phyloP scores from a whole-genome alignment of 1,140 invertebrate species.

The Tyrophagus putrescentiae region DNA sequence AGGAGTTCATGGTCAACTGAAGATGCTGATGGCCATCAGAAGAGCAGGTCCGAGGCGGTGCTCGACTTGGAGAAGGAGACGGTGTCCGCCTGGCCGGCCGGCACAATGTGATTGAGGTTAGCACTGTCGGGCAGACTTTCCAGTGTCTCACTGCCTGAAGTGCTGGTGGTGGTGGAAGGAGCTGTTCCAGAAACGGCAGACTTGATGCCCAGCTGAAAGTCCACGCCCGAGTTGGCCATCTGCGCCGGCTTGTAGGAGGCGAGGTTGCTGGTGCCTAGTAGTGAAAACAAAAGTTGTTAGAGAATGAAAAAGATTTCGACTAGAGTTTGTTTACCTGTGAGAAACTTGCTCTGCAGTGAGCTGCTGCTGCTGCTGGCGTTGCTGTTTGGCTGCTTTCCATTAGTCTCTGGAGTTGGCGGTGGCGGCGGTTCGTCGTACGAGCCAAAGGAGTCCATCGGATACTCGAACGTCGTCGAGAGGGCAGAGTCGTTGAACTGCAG shows the following conservation, averaged over 20 bases:
- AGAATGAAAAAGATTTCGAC: not conserved
- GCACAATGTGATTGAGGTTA: not conserved
- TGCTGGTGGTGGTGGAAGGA: not conserved
- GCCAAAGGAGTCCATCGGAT: not conserved
- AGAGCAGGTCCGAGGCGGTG: conserved; percentile 4
- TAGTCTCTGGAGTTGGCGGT: not conserved
- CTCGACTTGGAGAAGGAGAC: not conserved
- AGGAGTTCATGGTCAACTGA: too few relatives aligned
- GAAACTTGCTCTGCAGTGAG: not conserved
- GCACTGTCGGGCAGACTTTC: not conserved
- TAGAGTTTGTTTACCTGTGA: not conserved
- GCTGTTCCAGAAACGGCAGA: not conserved
- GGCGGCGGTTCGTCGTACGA: not conserved
- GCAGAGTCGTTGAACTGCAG: conserved; percentile 4
- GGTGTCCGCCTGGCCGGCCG: conserved; percentile 1
- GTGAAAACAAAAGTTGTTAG: not conserved
- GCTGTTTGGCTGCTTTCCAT: not conserved
- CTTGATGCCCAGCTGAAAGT: conserved; percentile 7
- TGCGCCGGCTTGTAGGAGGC: conserved; percentile 5
- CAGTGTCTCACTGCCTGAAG: not conserved
- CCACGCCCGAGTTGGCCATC: not conserved
- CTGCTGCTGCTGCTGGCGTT: not conserved
- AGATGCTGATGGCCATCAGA: too few relatives aligned
- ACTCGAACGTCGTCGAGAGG: not conserved
- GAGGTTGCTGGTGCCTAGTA: not conserved